These are phyloP conservation scores for Ruditapes philippinarum DNA, from an alignment of 1,140 invertebrate genomes.

Conservation along the genomic window DNA sequence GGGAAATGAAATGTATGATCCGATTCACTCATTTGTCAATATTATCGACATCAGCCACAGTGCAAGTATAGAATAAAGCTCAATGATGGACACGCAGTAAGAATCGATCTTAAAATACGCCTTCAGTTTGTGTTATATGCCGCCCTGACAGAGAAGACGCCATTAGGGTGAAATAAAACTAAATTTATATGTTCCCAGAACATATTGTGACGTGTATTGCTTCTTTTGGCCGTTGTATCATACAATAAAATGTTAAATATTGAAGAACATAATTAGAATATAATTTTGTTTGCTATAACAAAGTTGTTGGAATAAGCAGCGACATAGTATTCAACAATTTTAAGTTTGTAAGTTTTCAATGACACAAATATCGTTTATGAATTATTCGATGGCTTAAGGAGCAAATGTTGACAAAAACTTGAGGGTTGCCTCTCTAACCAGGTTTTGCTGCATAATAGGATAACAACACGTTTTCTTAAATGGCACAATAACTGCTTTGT, in stretches of 20 bases:
- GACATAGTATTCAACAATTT: neutral
- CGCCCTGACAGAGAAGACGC: neutral
- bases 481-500: no score
- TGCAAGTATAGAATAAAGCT: constrained; percentile 36
- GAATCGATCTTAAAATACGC: neutral
- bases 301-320: neutral
- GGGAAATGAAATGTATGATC: neutral
- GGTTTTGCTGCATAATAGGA: no score
- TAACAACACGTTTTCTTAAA: no score
- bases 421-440: no score
- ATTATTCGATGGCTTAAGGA: neutral
- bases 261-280: neutral
- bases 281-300: neutral
- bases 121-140: neutral
- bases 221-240: no score
- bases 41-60: neutral
- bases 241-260: no score
- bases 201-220: no score
- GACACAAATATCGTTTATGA: neutral
- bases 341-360: neutral
- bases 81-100: neutral
- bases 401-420: no score
- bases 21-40: constrained; percentile 19
- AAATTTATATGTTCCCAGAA: neutral
- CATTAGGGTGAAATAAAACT: neutral